These are phyloP conservation scores for Drosophila atripex DNA, from an alignment of 2,888 invertebrate genomes.

Conservation along the genomic window DNA sequence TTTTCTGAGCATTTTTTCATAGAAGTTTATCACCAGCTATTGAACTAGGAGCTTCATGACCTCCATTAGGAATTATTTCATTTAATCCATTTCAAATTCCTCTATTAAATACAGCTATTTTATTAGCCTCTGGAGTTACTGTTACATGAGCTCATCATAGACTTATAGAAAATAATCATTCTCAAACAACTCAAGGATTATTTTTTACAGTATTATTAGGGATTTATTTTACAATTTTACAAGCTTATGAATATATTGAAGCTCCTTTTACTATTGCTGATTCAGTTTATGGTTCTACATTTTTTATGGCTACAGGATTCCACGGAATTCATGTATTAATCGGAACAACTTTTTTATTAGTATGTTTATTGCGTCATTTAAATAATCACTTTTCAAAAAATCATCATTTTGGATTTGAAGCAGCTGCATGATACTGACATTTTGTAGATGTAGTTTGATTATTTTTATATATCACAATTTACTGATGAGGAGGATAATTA, in stretches of 20 bases:
- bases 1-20: conserved; percentile 85
- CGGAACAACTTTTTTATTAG: conserved; percentile 85
- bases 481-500: conserved; percentile 87
- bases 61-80: conserved; percentile 86
- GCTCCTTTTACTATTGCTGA: conserved; percentile 86
- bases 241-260: conserved; percentile 89
- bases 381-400: conserved; percentile 85
- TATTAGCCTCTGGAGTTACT: conserved; percentile 88
- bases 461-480: conserved; percentile 87
- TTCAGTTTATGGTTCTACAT: conserved; percentile 88
- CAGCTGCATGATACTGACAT: conserved; percentile 88
- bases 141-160: conserved; percentile 88
- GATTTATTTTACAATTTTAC: conserved; percentile 87
- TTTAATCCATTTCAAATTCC: conserved; percentile 90
- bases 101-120: conserved; percentile 89
- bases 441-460: conserved; percentile 88
- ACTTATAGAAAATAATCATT: conserved; percentile 85
- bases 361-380: conserved; percentile 85
- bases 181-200: conserved; percentile 84
- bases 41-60: conserved; percentile 87
- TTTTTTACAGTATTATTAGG: conserved; percentile 86
- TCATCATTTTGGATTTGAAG: conserved; percentile 88
- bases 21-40: conserved; percentile 85
- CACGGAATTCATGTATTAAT: conserved; percentile 90
- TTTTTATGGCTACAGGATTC: conserved; percentile 90